phyloP scores from a whole-genome alignment of 2,113 vertebrate genomes.

The Rhabdomys dilectus region DNA sequence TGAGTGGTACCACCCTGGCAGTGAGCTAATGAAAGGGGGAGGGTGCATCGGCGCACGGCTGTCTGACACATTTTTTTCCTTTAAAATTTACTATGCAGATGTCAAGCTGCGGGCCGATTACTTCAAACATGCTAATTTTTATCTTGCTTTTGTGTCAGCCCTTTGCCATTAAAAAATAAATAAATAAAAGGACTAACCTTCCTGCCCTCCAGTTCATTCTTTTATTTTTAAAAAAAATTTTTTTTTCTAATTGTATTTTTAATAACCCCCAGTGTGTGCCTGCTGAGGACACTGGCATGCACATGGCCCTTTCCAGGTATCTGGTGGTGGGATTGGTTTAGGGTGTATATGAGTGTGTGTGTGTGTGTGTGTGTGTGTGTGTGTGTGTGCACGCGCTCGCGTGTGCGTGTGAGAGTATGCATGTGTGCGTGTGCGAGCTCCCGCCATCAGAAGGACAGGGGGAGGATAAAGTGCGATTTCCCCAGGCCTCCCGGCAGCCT shows the following conservation, averaged over 20 bases:
- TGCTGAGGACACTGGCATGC: slow-evolving; percentile 90
- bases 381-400: background rate
- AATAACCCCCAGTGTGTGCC: slow-evolving; percentile 86
- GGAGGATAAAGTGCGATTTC: slow-evolving; percentile 82
- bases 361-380: background rate
- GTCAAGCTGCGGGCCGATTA: slow-evolving; percentile 96
- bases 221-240: background rate
- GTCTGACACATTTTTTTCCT: slow-evolving; percentile 98
- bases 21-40: slow-evolving; percentile 99
- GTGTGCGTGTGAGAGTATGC: background rate
- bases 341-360: background rate
- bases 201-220: slow-evolving; percentile 84
- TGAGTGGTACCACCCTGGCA: slow-evolving; percentile 99
- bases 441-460: slow-evolving; percentile 83
- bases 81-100: slow-evolving; percentile 99
- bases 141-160: slow-evolving; percentile 90
- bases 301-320: slow-evolving; percentile 84
- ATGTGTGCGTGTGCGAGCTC: background rate
- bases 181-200: slow-evolving; percentile 89
- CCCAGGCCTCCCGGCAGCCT: slow-evolving; percentile 84
- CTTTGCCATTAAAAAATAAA: slow-evolving; percentile 87
- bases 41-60: slow-evolving; percentile 91
- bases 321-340: slow-evolving; percentile 75
- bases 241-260: slow-evolving; percentile 64
- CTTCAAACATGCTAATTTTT: slow-evolving; percentile 93